Evolutionary conservation across 2,888 invertebrate species (phyloP).

Genomic region (Euclidia mi): DNA sequence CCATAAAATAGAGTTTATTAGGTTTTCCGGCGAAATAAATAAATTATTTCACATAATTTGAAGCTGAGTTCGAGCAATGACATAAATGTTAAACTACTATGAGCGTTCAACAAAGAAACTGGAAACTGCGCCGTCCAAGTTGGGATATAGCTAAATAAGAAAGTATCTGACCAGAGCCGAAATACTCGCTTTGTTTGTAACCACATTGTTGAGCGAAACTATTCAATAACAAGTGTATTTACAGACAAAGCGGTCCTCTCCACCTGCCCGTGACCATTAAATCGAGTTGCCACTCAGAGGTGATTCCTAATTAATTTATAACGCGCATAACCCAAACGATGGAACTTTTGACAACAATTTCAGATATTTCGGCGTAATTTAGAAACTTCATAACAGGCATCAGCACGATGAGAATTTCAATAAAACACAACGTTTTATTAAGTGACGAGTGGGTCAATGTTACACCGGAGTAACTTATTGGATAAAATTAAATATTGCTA

Average conservation of each 20-base stretch:
- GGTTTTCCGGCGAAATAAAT: slow-evolving; percentile 14
- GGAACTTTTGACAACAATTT: slow-evolving; percentile 57
- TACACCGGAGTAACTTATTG: slow-evolving; percentile 13
- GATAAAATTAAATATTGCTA: slow-evolving; percentile 26
- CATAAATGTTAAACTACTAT: slow-evolving; percentile 29
- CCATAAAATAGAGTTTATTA: slow-evolving; percentile 19
- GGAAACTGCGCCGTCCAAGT: slow-evolving; percentile 32
- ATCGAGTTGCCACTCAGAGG: slow-evolving; percentile 47
- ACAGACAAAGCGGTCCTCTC: slow-evolving; percentile 48
- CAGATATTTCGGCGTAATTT: slow-evolving; percentile 45
- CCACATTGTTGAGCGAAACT: slow-evolving; percentile 70
- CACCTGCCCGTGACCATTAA: slow-evolving; percentile 43
- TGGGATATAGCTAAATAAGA: slow-evolving; percentile 47
- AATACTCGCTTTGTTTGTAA: slow-evolving; percentile 59
- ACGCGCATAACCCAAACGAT: slow-evolving; percentile 53
- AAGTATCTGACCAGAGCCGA: slow-evolving; percentile 48
- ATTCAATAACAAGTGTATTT: slow-evolving; percentile 70
- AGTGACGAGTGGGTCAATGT: slow-evolving; percentile 29
- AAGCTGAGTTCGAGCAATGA: slow-evolving; percentile 31
- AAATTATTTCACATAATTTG: slow-evolving; percentile 20
- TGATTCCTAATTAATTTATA: slow-evolving; percentile 77
- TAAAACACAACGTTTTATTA: slow-evolving; percentile 37
- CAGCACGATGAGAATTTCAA: slow-evolving; percentile 35
- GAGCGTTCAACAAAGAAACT: slow-evolving; percentile 44
- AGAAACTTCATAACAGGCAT: slow-evolving; percentile 40